Evolutionary conservation across 64 coral and sea anemone genomes (phyloP).

Genomic region (Astreopora myriophthalma): DNA sequence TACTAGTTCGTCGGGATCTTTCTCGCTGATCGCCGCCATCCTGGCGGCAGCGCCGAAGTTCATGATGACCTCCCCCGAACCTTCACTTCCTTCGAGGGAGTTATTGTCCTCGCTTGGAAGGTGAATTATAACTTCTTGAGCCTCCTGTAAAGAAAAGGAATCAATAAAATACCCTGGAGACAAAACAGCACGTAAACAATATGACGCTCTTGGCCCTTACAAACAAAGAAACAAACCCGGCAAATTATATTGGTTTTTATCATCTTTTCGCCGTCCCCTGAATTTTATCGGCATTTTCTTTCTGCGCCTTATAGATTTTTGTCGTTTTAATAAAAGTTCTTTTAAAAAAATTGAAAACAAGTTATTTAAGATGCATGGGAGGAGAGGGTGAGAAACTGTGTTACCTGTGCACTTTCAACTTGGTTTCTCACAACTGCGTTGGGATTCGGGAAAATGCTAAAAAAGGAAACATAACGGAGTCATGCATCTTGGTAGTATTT

Average conservation of each 20-base stretch:
- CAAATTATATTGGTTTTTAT: too few relatives aligned
- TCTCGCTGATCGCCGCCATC: neutral
- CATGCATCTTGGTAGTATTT: too few relatives aligned
- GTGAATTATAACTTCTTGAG: conserved; percentile 37
- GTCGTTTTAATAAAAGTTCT: too few relatives aligned
- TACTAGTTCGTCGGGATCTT: neutral
- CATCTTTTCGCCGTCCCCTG: too few relatives aligned
- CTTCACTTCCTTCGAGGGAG: conserved; percentile 19
- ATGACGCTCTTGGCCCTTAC: too few relatives aligned
- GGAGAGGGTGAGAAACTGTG: neutral
- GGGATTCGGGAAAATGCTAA: conserved; percentile 9
- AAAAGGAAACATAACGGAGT: neutral
- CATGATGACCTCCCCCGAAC: neutral
- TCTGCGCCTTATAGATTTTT: too few relatives aligned
- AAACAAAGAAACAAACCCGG: too few relatives aligned
- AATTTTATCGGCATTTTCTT: too few relatives aligned
- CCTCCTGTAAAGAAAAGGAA: conserved; percentile 12
- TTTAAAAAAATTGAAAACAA: too few relatives aligned
- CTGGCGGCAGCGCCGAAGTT: neutral
- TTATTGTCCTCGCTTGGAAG: conserved; percentile 9
- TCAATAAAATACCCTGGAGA: neutral
- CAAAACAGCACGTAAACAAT: too few relatives aligned
- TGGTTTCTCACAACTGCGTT: conserved; percentile 2
- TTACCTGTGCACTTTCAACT: conserved; percentile 32
- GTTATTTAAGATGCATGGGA: neutral